phyloP scores from a whole-genome alignment of 2,888 invertebrate species.

The Notocelia uddmanniana region DNA sequence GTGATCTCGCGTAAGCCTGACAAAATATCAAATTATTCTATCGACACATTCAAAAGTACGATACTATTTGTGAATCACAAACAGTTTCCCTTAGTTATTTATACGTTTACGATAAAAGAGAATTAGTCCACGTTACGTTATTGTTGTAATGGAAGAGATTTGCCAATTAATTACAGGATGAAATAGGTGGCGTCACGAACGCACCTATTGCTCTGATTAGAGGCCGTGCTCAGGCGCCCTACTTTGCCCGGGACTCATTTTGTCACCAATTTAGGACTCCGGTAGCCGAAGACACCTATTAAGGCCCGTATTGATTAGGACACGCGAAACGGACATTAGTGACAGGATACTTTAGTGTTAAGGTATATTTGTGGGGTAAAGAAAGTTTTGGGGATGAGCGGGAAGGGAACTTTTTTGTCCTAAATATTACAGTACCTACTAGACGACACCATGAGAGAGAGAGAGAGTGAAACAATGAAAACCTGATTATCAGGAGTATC shows the following conservation, averaged over 20 bases:
- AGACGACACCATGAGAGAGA: background rate
- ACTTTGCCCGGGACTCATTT: conserved; percentile 57
- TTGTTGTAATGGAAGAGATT: conserved; percentile 63
- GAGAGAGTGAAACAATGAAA: background rate
- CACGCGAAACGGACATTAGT: conserved; percentile 49
- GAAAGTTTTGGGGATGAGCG: background rate
- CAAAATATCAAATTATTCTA: no score
- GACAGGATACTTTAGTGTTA: conserved; percentile 1
- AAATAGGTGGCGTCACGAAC: conserved; percentile 74
- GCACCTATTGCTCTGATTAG: conserved; percentile 55
- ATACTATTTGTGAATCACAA: background rate
- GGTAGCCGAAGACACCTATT: conserved; percentile 46
- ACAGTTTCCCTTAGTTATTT: background rate
- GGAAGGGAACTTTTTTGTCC: background rate
- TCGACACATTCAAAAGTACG: no score
- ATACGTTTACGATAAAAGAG: conserved; percentile 52
- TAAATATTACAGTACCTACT: no score
- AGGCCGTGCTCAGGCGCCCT: conserved; percentile 62
- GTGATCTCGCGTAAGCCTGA: background rate
- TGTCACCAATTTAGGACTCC: conserved; percentile 51
- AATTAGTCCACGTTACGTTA: conserved; percentile 70
- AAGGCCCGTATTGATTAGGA: conserved; percentile 45
- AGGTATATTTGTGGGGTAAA: background rate
- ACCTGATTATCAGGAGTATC: background rate
- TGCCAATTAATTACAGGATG: conserved; percentile 76